phyloP scores from a whole-genome alignment of 2,113 vertebrate genomes.

The Megaptera novaeangliae region DNA sequence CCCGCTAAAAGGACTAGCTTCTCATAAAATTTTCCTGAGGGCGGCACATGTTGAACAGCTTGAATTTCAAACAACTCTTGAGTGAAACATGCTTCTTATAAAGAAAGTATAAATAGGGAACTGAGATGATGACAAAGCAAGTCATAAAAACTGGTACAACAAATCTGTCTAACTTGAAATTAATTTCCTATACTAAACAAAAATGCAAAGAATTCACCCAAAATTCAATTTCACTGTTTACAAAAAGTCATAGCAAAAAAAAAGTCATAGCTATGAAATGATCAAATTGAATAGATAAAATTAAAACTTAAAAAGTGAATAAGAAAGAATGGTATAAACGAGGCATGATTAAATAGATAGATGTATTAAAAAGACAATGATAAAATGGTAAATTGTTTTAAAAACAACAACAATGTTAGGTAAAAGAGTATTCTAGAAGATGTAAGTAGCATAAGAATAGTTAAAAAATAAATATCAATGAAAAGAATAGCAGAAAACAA shows the following conservation, averaged over 20 bases:
- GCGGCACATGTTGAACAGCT: not conserved
- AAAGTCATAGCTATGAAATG: not conserved
- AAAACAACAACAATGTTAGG: not conserved
- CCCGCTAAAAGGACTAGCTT: not conserved
- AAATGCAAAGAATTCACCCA: not conserved
- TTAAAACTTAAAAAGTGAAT: not conserved
- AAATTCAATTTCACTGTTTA: conserved; percentile 21
- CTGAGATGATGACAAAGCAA: not conserved
- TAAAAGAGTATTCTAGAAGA: not conserved
- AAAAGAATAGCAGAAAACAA: not conserved
- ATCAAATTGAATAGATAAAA: not conserved
- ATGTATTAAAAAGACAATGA: not conserved
- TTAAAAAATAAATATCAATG: not conserved
- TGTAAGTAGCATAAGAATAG: not conserved
- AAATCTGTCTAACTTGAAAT: not conserved
- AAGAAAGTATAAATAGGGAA: not conserved
- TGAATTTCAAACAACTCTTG: not conserved
- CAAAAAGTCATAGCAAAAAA: not conserved
- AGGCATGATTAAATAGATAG: not conserved
- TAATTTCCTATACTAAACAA: not conserved
- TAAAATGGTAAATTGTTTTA: not conserved
- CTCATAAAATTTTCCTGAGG: not conserved
- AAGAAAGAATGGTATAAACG: not conserved
- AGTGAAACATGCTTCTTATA: not conserved
- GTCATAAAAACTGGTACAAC: not conserved